Conservation (phyloP, 2,797 vertebrate genomes). For the Telmatherina bonti region DNA sequence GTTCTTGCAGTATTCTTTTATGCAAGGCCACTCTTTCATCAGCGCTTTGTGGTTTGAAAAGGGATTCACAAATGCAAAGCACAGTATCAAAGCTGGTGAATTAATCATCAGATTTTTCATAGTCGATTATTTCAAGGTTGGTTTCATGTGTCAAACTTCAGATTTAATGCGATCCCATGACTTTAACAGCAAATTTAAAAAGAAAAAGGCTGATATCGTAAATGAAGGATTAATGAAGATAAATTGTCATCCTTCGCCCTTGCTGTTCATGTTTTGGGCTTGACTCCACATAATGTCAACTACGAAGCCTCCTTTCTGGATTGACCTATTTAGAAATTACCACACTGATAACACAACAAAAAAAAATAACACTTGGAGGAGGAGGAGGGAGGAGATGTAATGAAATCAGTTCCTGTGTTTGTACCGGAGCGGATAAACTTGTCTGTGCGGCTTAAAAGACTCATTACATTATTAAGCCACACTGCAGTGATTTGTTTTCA, state of each 20-base stretch:
- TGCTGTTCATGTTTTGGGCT: conserved; percentile 17
- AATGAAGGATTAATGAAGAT: neutral
- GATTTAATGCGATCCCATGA: neutral
- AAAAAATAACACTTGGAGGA: conserved; percentile 65
- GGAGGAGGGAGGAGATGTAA: conserved; percentile 49
- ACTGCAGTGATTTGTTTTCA: conserved; percentile 72
- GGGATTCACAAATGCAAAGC: conserved; percentile 14
- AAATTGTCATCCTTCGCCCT: neutral
- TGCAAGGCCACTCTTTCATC: conserved; percentile 6
- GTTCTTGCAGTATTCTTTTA: conserved; percentile 13
- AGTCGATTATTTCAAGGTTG: conserved; percentile 34
- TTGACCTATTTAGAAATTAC: conserved; percentile 75
- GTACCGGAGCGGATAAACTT: conserved; percentile 78
- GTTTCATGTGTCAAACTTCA: conserved; percentile 5
- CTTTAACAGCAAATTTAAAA: conserved; percentile 1
- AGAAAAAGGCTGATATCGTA: neutral
- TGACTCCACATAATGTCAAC: conserved; percentile 21
- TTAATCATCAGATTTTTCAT: conserved; percentile 13
- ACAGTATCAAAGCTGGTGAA: conserved; percentile 18
- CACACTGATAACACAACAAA: conserved; percentile 59
- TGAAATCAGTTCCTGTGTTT: conserved; percentile 77
- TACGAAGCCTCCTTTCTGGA: conserved; percentile 31
- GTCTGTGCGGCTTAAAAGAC: conserved; percentile 75
- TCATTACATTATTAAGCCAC: conserved; percentile 76
- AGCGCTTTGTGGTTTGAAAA: conserved; percentile 20